These are phyloP conservation scores for Eilema griseolum DNA, from an alignment of 2,888 invertebrate species.

Conservation along the genomic window DNA sequence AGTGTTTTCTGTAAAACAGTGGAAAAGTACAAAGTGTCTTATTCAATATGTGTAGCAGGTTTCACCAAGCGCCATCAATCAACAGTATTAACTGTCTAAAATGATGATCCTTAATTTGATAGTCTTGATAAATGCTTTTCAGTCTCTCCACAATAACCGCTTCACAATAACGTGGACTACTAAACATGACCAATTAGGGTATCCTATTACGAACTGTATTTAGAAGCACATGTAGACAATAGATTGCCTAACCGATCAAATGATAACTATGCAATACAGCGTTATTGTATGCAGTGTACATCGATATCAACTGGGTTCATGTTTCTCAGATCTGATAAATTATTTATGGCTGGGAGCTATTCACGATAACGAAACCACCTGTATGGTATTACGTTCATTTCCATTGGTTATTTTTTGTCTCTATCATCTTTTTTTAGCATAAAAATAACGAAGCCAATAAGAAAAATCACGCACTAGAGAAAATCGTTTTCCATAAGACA, in stretches of 20 bases:
- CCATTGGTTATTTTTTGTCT: not conserved
- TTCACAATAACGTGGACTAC: not conserved
- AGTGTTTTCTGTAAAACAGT: no score
- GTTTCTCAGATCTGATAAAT: slow-evolving; percentile 14
- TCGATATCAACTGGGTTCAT: slow-evolving; percentile 11
- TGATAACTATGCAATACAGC: not conserved
- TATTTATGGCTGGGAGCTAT: slow-evolving; percentile 7
- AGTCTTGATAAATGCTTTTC: not conserved
- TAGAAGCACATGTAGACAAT: no score
- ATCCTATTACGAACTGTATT: not conserved
- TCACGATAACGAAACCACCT: slow-evolving; percentile 4
- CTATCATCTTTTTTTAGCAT: not conserved
- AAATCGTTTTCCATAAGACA: slow-evolving; percentile 35
- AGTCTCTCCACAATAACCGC: no score
- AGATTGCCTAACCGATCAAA: no score
- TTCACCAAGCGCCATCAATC: no score
- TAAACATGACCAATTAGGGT: not conserved
- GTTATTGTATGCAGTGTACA: slow-evolving; percentile 18
- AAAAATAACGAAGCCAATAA: slow-evolving; percentile 13
- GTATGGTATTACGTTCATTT: not conserved
- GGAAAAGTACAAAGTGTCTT: no score
- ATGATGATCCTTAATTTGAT: not conserved
- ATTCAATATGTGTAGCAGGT: no score
- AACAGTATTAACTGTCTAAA: no score
- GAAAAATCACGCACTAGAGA: slow-evolving; percentile 17